phyloP scores from a whole-genome alignment of 2,113 vertebrate species.

The Protobothrops flavoviridis region DNA sequence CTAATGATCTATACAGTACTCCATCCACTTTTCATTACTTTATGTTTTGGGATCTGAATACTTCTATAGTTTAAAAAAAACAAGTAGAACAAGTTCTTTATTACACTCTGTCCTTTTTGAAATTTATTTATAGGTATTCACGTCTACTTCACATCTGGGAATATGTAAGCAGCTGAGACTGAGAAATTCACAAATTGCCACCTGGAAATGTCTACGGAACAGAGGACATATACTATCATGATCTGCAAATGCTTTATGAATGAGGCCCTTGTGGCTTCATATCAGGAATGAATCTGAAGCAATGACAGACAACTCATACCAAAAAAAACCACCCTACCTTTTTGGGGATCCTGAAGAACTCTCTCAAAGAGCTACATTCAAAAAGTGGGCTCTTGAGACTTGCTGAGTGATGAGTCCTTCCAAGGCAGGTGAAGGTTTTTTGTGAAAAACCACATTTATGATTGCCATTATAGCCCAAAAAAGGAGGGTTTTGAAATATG shows the following conservation, averaged over 20 bases:
- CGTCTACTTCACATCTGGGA: not conserved
- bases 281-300: conserved; percentile 67
- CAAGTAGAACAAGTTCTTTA: not conserved
- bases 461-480: not conserved
- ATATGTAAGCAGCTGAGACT: not conserved
- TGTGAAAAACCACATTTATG: conserved; percentile 23
- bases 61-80: not conserved
- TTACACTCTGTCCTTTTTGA: not conserved
- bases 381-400: conserved; percentile 57
- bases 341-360: conserved; percentile 59
- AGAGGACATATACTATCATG: conserved; percentile 61
- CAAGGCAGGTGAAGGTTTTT: conserved; percentile 56
- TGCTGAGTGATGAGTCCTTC: conserved; percentile 55
- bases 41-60: not conserved
- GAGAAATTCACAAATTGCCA: conserved; percentile 46
- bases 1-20: not conserved
- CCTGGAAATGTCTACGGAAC: conserved; percentile 59
- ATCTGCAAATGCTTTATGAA: conserved; percentile 63
- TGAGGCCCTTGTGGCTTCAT: conserved; percentile 64
- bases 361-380: conserved; percentile 47
- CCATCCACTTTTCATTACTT: conserved; percentile 6
- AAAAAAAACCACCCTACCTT: conserved; percentile 35
- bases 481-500: not conserved
- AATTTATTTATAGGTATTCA: not conserved
- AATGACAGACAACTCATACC: conserved; percentile 64